Conservation (phyloP, 2,113 vertebrate genomes). For the Thryonomys swinderianus region DNA sequence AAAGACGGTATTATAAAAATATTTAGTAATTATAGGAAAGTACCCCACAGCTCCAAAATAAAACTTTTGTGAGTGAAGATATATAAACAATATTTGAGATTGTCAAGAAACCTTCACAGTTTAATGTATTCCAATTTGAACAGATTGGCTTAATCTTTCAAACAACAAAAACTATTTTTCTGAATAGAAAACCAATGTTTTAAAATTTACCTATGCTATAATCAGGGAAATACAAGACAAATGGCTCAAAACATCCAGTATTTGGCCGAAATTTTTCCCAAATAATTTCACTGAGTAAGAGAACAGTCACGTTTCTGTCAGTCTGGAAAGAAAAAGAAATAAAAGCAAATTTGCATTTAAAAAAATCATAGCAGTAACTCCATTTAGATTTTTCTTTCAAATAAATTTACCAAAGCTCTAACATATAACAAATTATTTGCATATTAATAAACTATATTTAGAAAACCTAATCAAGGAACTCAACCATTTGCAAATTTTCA, state of each 20-base stretch:
- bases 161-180: constrained; percentile 41
- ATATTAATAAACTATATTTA: constrained; percentile 75
- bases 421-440: constrained; percentile 74
- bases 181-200: constrained; percentile 42
- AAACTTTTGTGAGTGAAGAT: constrained; percentile 24
- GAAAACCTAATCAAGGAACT: constrained; percentile 78
- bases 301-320: constrained; percentile 93
- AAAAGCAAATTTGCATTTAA: constrained; percentile 58
- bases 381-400: constrained; percentile 63
- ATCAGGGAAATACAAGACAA: constrained; percentile 95
- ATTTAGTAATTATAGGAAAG: neutral
- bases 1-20: constrained; percentile 42
- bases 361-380: constrained; percentile 63
- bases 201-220: constrained; percentile 95
- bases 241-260: constrained; percentile 94
- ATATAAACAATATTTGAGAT: constrained; percentile 11
- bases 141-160: neutral
- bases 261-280: constrained; percentile 97
- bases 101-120: neutral
- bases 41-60: neutral
- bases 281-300: constrained; percentile 96
- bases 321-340: constrained; percentile 86
- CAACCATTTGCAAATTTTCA: constrained; percentile 77
- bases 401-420: constrained; percentile 72
- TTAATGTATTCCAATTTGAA: constrained; percentile 39